Percentiles rank a stretch among this genome's conserved stretches.
phyloP scores from a whole-genome alignment of 2,797 vertebrate species.

The Lacerta bilineata region DNA sequence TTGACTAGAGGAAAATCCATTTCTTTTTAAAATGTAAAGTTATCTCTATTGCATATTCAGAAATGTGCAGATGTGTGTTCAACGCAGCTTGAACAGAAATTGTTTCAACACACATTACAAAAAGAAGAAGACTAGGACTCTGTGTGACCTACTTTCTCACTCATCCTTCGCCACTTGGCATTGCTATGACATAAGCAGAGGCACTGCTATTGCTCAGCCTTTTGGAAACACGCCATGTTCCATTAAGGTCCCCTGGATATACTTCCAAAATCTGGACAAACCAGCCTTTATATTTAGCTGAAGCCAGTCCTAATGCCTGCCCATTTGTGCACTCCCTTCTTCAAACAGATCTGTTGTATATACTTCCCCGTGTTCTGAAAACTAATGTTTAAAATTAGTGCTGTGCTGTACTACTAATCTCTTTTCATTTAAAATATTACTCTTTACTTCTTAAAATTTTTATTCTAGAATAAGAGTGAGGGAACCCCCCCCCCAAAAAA shows the following conservation, averaged over 20 bases:
- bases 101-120: neutral
- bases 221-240: constrained; percentile 49
- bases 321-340: neutral
- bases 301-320: constrained; percentile 16
- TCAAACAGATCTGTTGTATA: neutral
- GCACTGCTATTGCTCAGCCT: neutral
- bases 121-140: neutral
- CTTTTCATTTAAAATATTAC: neutral
- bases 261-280: constrained; percentile 31
- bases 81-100: neutral
- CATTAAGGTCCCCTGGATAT: neutral
- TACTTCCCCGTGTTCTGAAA: neutral
- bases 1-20: neutral
- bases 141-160: neutral
- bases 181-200: neutral
- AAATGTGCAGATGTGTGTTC: neutral
- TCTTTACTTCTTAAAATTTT: neutral
- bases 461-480: neutral
- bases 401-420: accelerated
- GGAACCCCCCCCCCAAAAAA: too few relatives aligned
- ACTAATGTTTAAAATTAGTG: neutral
- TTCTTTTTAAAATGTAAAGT: neutral
- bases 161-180: neutral
- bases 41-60: neutral
- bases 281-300: constrained; percentile 25